These are phyloP conservation scores for Cantharis lateralis DNA, from an alignment of 2,888 invertebrate genomes.

Conservation along the genomic window DNA sequence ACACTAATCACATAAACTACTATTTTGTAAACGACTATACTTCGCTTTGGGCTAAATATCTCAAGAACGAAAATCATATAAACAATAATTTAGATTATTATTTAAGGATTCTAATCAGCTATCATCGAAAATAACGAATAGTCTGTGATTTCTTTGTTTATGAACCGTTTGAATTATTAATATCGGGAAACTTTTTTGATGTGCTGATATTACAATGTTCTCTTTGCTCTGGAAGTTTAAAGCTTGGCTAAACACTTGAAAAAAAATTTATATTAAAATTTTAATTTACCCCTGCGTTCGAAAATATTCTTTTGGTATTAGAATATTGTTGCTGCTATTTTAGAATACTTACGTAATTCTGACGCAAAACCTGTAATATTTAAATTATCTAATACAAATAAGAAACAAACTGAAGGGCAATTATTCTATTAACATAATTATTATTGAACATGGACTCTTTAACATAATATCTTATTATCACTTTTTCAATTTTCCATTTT, in stretches of 20 bases:
- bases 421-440: slow-evolving; percentile 2
- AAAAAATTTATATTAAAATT: background rate
- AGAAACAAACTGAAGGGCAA: background rate
- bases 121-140: no score
- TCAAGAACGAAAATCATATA: no score
- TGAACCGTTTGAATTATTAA: no score
- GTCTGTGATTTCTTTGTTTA: no score
- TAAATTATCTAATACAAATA: slow-evolving; percentile 10
- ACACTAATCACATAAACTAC: no score
- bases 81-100: no score
- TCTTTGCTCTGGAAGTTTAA: no score
- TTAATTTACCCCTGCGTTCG: background rate
- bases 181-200: no score
- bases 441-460: background rate
- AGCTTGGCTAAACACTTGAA: background rate
- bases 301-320: background rate
- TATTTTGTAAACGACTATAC: no score
- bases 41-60: no score
- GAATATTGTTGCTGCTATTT: background rate
- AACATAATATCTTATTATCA: background rate
- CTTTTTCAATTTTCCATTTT: background rate
- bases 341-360: slow-evolving; percentile 9
- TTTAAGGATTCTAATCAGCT: no score
- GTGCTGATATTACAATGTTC: no score
- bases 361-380: slow-evolving; percentile 3